Conservation (phyloP, 30 jellyfish, hydroid and myxozoan species). For the Hydractinia echinata region DNA sequence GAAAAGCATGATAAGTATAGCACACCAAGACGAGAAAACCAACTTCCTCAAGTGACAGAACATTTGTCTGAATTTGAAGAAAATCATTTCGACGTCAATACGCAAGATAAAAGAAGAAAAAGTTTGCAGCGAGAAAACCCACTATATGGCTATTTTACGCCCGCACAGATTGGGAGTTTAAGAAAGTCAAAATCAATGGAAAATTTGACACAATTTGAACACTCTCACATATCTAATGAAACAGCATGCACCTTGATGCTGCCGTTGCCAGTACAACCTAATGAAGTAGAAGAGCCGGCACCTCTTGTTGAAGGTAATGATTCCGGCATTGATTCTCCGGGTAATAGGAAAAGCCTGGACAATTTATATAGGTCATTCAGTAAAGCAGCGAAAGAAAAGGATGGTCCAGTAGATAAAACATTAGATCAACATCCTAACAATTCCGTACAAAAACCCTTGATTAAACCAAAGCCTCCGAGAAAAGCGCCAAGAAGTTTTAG, state of each 20-base stretch:
- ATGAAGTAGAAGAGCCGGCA: not conserved
- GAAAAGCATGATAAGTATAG: too few relatives aligned
- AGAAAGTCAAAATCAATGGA: too few relatives aligned
- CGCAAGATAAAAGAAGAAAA: too few relatives aligned
- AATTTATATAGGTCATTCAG: not conserved
- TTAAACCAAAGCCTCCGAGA: conserved; percentile 13
- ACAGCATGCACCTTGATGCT: not conserved
- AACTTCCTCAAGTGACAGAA: too few relatives aligned
- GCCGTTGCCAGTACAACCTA: not conserved
- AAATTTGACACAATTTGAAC: too few relatives aligned
- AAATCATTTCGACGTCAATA: too few relatives aligned
- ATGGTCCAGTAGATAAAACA: not conserved
- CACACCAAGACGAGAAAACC: too few relatives aligned
- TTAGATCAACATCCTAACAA: not conserved
- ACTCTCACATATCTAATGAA: not conserved
- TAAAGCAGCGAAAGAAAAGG: not conserved
- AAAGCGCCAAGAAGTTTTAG: not conserved
- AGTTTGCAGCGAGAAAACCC: not conserved
- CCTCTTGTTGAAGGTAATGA: not conserved
- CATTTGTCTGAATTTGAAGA: too few relatives aligned
- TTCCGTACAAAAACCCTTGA: not conserved
- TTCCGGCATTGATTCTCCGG: not conserved
- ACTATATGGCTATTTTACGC: not conserved
- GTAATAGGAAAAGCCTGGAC: too few relatives aligned
- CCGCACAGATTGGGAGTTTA: not conserved